Evolutionary conservation across 2,113 vertebrate species (phyloP).

Genomic region (Engystomops pustulosus): DNA sequence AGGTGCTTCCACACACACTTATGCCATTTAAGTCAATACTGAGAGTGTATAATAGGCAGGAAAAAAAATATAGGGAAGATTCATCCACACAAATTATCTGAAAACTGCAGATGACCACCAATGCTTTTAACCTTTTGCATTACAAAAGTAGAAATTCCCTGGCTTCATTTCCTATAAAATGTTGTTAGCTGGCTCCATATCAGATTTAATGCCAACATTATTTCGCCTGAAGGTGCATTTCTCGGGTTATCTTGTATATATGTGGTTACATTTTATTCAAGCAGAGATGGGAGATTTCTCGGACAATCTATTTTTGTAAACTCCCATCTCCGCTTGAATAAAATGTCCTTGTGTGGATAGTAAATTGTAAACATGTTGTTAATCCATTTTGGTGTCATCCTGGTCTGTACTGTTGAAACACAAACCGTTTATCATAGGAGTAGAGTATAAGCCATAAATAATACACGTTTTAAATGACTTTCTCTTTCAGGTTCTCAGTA

Average conservation of each 20-base stretch:
- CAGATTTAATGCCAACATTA: slow-evolving; percentile 2
- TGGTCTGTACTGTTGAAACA: neutral
- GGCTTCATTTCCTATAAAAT: neutral
- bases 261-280: neutral
- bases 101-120: no score
- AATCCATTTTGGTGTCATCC: neutral
- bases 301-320: no score
- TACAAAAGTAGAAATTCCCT: no score
- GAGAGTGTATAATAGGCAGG: no score
- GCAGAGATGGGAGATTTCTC: no score
- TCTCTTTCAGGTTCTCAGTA: slow-evolving; percentile 81
- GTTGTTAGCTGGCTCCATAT: neutral
- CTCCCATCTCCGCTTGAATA: neutral
- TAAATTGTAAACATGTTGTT: neutral
- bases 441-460: slow-evolving; percentile 1
- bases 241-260: neutral
- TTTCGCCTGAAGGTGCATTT: slow-evolving; percentile 2
- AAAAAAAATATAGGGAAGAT: no score
- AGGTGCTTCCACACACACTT: no score
- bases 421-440: neutral
- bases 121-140: no score
- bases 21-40: no score
- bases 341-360: neutral
- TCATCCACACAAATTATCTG: no score
- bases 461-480: slow-evolving; percentile 55